Percentiles rank a stretch among this genome's conserved stretches.
phyloP scores from a whole-genome alignment of 2,797 vertebrate species.

The Borostomias antarcticus region DNA sequence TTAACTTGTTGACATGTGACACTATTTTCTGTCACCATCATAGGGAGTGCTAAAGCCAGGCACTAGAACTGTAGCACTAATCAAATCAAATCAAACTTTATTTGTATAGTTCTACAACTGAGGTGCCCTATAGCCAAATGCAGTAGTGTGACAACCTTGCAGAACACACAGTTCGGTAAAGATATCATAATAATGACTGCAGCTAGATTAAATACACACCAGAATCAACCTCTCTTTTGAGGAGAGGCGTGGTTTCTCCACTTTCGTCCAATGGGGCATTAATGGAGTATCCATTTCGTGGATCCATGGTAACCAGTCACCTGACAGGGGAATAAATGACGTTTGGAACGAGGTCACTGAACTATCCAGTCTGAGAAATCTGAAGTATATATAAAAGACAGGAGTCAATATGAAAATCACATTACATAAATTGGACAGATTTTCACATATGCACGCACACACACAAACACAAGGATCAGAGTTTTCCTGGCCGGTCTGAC shows the following conservation, averaged over 20 bases:
- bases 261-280: slow-evolving; percentile 50
- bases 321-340: not conserved
- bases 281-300: slow-evolving; percentile 56
- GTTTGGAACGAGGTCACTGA: slow-evolving; percentile 36
- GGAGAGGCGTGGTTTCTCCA: slow-evolving; percentile 64
- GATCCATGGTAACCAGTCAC: slow-evolving; percentile 58
- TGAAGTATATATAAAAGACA: slow-evolving; percentile 9
- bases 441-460: not conserved
- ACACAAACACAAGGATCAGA: not conserved
- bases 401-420: not conserved
- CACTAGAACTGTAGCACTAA: too few species aligned
- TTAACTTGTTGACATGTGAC: too few species aligned
- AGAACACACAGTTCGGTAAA: not conserved
- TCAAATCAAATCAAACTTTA: too few species aligned
- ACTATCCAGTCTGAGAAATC: slow-evolving; percentile 37
- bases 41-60: too few species aligned
- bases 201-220: slow-evolving; percentile 41
- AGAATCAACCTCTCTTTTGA: slow-evolving; percentile 36
- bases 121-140: too few species aligned
- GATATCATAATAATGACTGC: not conserved
- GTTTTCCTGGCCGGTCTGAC: too few species aligned
- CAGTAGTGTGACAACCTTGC: too few species aligned
- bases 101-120: too few species aligned
- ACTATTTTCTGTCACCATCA: too few species aligned
- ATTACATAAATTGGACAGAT: not conserved